Percentiles rank a stretch among this genome's conserved stretches.
phyloP scores from a whole-genome alignment of 2,113 vertebrate genomes.

The Casuarius casuarius region DNA sequence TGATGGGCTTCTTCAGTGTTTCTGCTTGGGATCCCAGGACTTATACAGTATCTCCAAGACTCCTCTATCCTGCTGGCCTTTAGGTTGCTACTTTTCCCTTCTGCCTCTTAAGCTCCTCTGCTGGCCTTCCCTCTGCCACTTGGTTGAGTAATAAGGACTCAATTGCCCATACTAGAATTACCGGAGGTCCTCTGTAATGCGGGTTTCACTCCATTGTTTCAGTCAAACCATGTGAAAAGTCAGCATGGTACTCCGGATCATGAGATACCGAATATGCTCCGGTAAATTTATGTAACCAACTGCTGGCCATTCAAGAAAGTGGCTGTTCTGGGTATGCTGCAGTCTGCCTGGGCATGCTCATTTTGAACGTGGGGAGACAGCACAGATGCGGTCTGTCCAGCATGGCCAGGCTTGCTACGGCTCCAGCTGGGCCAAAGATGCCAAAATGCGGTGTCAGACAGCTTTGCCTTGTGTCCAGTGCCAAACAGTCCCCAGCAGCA shows the following conservation, averaged over 20 bases:
- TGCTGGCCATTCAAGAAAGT: background rate
- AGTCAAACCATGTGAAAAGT: background rate
- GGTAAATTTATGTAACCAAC: background rate
- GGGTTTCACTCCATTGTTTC: background rate
- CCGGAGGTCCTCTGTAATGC: background rate
- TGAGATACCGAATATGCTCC: too few species aligned
- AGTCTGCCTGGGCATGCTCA: rapidly evolving
- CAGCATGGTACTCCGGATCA: too few species aligned
- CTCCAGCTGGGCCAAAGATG: background rate
- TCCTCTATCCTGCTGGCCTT: background rate
- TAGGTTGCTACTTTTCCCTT: background rate
- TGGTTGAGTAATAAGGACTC: background rate
- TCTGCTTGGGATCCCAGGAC: background rate
- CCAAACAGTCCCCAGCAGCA: background rate
- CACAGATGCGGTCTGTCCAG: background rate
- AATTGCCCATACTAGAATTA: background rate
- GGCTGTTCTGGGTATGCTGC: background rate
- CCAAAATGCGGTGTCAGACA: background rate
- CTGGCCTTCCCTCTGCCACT: background rate
- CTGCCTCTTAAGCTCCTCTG: background rate
- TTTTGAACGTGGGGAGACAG: background rate
- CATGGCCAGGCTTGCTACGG: background rate
- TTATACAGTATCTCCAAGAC: background rate
- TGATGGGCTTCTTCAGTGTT: background rate
- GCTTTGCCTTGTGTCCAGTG: background rate